Evolutionary conservation across 2,888 invertebrate species (phyloP).

Genomic region (Corythucha ciliata): DNA sequence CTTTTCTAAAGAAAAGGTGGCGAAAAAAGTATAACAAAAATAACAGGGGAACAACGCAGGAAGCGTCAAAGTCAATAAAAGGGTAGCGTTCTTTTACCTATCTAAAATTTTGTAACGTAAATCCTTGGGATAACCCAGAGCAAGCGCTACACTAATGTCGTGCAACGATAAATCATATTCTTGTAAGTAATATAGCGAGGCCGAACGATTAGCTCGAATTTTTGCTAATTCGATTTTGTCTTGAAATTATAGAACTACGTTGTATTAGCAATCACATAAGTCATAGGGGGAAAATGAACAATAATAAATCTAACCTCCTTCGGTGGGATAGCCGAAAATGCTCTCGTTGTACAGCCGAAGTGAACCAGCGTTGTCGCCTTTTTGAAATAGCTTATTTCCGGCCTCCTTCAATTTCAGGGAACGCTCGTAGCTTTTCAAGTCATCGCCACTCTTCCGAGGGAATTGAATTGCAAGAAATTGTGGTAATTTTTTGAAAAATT

Average conservation of each 20-base stretch:
- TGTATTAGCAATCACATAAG: not conserved
- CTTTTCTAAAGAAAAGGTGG: constrained; percentile 45
- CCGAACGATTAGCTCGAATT: constrained; percentile 70
- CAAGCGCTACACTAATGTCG: constrained; percentile 60
- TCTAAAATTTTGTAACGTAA: constrained; percentile 66
- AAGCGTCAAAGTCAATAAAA: too few relatives aligned
- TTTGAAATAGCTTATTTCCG: constrained; percentile 64
- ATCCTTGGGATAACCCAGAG: constrained; percentile 59
- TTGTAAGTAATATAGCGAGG: constrained; percentile 62
- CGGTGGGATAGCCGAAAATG: constrained; percentile 56
- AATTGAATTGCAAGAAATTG: not conserved
- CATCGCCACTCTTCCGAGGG: not conserved
- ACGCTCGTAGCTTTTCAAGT: constrained; percentile 21
- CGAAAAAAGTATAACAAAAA: not conserved
- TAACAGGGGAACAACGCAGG: too few relatives aligned
- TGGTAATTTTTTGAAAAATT: constrained; percentile 40
- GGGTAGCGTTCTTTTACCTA: constrained; percentile 36
- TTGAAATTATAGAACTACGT: constrained; percentile 11
- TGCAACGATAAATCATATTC: constrained; percentile 56
- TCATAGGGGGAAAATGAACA: not conserved
- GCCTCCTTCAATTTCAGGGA: constrained; percentile 57
- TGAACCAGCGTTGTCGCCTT: constrained; percentile 58
- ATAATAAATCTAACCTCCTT: constrained; percentile 48
- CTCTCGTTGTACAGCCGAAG: constrained; percentile 60
- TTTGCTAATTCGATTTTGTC: constrained; percentile 44